These are phyloP conservation scores for Brachypteracias leptosomus DNA, from an alignment of 2,113 vertebrate genomes.

Conservation along the genomic window DNA sequence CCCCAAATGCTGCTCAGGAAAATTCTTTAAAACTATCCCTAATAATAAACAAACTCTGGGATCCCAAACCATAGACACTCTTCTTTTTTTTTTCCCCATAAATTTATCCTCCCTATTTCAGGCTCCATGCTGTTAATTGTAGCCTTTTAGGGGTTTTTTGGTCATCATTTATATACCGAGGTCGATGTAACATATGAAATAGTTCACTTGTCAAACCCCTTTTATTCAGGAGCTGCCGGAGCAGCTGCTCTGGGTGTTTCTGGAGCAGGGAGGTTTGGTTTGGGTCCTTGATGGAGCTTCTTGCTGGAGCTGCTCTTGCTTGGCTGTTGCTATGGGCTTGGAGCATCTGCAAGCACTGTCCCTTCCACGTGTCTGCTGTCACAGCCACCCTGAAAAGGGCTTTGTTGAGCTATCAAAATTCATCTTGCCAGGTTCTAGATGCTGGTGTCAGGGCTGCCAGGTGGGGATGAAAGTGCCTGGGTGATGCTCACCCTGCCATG, in stretches of 20 bases:
- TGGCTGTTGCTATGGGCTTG: not conserved
- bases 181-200: not conserved
- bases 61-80: fast-evolving
- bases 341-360: not conserved
- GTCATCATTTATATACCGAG: not conserved
- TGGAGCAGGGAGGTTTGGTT: not conserved
- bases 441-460: not conserved
- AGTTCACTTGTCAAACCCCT: not conserved
- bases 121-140: not conserved
- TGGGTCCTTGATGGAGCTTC: not conserved
- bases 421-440: not conserved
- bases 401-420: not conserved
- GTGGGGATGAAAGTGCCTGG: not conserved
- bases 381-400: not conserved
- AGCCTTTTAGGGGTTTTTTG: not conserved
- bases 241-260: not conserved
- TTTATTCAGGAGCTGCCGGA: not conserved
- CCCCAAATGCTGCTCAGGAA: not conserved
- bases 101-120: not conserved
- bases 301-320: not conserved
- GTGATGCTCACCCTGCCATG: not conserved
- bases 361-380: fast-evolving
- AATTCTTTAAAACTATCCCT: not conserved
- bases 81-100: not conserved
- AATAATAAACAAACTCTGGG: not conserved